phyloP scores from a whole-genome alignment of 2,888 invertebrate species.

The Eupsilia transversa region DNA sequence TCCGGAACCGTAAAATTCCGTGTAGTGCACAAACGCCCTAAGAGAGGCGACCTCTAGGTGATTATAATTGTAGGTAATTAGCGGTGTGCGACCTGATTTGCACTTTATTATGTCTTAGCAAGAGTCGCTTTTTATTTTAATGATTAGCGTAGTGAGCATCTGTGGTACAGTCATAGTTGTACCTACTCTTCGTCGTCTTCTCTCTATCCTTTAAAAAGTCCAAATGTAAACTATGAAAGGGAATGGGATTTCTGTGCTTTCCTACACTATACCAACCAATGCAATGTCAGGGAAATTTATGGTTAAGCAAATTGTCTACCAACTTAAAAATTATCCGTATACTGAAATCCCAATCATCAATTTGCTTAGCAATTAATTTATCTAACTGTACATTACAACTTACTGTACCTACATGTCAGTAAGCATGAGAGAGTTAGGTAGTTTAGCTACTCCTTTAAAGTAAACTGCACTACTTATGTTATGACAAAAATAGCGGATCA shows the following conservation, averaged over 20 bases:
- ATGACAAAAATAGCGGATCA: not conserved
- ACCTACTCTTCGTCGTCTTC: not conserved
- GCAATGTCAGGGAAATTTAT: not conserved
- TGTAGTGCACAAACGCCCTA: too few species aligned
- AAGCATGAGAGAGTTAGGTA: not conserved
- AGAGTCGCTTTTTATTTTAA: too few species aligned
- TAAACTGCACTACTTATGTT: not conserved
- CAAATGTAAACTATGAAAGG: not conserved
- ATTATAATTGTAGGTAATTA: too few species aligned
- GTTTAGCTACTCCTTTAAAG: too few species aligned
- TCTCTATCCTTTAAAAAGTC: not conserved
- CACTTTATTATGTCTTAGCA: too few species aligned
- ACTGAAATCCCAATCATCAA: not conserved
- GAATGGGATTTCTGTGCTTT: not conserved
- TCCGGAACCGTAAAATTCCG: too few species aligned
- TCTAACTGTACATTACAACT: too few species aligned
- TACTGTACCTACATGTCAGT: too few species aligned
- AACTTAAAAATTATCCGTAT: not conserved
- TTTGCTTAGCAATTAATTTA: not conserved
- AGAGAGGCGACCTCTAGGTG: too few species aligned
- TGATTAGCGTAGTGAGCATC: too few species aligned
- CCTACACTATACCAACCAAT: not conserved
- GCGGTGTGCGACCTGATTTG: too few species aligned
- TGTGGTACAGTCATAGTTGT: too few species aligned
- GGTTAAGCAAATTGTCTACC: not conserved